A percentile compares a stretch with the other conserved stretches of the same genome.
These are phyloP conservation scores for Leptopilina myrica DNA, from an alignment of 2,888 invertebrate genomes.

Conservation along the genomic window DNA sequence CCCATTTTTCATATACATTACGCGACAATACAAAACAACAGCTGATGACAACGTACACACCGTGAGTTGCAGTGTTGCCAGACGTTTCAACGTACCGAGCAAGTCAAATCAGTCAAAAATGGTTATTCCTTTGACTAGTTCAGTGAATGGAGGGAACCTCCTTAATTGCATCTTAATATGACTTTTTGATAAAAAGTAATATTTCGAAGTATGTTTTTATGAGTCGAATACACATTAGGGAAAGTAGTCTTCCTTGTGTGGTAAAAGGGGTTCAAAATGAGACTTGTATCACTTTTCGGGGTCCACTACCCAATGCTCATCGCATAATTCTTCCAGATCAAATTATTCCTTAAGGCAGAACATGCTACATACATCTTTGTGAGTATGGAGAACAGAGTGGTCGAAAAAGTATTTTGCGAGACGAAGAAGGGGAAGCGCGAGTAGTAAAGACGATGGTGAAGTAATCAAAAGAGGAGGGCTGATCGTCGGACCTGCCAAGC, in stretches of 20 bases:
- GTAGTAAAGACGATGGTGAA: constrained; percentile 30
- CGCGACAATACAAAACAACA: no score
- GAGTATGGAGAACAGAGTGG: constrained; percentile 49
- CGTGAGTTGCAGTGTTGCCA: no score
- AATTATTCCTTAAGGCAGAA: constrained; percentile 67
- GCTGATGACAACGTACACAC: no score
- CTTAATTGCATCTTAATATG: no score
- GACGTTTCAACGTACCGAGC: no score
- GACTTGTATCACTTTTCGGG: constrained; percentile 55
- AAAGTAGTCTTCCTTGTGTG: constrained; percentile 62
- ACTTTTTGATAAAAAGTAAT: neutral
- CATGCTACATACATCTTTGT: constrained; percentile 59
- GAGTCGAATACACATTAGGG: constrained; percentile 55
- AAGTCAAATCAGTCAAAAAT: no score
- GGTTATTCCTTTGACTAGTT: no score
- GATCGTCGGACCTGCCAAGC: neutral
- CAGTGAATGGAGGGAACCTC: no score
- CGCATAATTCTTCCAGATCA: constrained; percentile 68
- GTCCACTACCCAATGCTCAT: constrained; percentile 64
- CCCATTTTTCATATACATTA: no score
- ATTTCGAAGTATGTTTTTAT: neutral
- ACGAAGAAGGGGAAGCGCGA: constrained; percentile 5
- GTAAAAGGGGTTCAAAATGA: constrained; percentile 59
- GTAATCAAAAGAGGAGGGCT: neutral
- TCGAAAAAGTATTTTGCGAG: constrained; percentile 29